phyloP scores from a whole-genome alignment of 2,113 vertebrate genomes.

The Macaca mulatta region DNA sequence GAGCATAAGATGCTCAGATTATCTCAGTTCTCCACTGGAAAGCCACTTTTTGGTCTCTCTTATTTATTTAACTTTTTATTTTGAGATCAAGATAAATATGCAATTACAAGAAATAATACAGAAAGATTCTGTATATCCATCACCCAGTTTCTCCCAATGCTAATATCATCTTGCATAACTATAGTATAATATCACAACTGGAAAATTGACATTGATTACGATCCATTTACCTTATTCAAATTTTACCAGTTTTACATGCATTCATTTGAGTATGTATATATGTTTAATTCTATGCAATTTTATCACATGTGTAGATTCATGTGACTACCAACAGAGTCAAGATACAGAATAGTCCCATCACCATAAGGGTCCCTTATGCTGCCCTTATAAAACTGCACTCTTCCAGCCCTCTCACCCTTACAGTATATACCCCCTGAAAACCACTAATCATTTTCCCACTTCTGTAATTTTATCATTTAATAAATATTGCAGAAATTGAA shows the following conservation, averaged over 20 bases:
- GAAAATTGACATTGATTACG: neutral
- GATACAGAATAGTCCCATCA: neutral
- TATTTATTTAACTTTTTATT: slow-evolving; percentile 23
- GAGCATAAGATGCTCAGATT: neutral
- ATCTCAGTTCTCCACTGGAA: neutral
- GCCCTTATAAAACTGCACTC: neutral
- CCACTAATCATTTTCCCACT: neutral
- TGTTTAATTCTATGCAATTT: slow-evolving; percentile 6
- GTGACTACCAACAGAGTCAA: neutral
- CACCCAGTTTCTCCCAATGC: neutral
- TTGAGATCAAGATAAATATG: neutral
- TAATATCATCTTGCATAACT: neutral
- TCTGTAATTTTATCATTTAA: neutral
- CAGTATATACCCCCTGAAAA: neutral
- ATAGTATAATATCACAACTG: neutral
- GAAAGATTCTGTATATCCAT: neutral
- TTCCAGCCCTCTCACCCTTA: neutral
- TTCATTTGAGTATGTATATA: neutral
- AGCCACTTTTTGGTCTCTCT: neutral
- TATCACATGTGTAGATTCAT: neutral
- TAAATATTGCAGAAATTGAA: neutral
- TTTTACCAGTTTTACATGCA: neutral
- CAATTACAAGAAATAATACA: neutral
- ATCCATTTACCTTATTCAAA: neutral
- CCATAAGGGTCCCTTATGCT: neutral